Evolutionary conservation across 2,888 invertebrate species (phyloP), one percentile per base, ranked within the genome.

Genomic region (Gryllus longicercus): DNA sequence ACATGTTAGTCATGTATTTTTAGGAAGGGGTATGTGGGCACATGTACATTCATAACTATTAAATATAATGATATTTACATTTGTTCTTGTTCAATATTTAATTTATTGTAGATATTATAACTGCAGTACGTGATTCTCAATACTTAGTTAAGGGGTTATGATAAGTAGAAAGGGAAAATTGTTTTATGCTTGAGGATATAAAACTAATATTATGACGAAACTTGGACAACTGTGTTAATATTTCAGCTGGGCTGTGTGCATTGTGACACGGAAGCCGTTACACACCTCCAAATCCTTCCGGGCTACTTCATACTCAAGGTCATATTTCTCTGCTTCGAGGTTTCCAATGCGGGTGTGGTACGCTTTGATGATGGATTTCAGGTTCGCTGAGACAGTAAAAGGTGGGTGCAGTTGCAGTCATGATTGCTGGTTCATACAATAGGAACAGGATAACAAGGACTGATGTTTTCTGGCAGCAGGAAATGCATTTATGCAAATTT

Each of bases 261-360:
- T 63, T 63, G 63, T 63, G 63, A 63, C 63, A 63, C 63, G 63
- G 63, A 63, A 63, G 63, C 63, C n/a, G 63, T 63, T 63, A 83
- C 83, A 83, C 86, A 98, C 98, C 96, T 98, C 97, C 89, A 94
- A 92, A 88, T 96, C 96, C 93, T 95, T 98, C 91, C 93, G 94
- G 90, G 95, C 93, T 89, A 98, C 97, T 90, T 96, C 96, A 90
- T 94, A 92, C 91, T 99, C 99, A 91, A 97, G 93, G 92, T 99
- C 99, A 92, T 96, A 98, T 92, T 98, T 98, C 90, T 94, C 92
- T 88, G 93, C 93, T 90, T 97, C 96, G 88, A 96, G 92, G 86
- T 90, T 90, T 88, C 87, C 89, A 89, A 96, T 93, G 90, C 94
- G 93, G 87, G 92, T 91, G 90, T 96, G 93, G 90, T 96, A 95